Evolutionary conservation across 2,797 vertebrate species (phyloP).

Genomic region (Myotis daubentonii): DNA sequence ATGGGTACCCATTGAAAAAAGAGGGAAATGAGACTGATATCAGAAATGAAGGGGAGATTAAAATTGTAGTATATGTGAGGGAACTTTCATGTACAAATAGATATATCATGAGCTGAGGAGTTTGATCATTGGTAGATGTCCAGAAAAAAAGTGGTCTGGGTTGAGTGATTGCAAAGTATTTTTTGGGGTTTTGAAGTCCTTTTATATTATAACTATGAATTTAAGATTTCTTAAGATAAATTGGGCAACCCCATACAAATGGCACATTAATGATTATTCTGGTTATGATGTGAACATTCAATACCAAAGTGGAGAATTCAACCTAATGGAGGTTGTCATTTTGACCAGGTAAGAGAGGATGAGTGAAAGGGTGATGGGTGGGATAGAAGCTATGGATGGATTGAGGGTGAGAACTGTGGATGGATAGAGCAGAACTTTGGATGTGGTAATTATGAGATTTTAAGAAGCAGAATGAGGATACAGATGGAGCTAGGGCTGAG

Average conservation of each 20-base stretch:
- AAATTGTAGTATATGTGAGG: neutral
- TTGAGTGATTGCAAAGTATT: neutral
- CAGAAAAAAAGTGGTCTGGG: neutral
- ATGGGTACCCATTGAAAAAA: neutral
- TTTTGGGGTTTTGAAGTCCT: neutral
- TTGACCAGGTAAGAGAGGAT: neutral
- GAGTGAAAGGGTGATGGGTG: neutral
- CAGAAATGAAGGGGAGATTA: neutral
- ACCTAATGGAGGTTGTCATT: neutral
- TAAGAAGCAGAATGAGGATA: neutral
- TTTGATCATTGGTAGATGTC: neutral
- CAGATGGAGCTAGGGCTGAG: neutral
- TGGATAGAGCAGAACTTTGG: neutral
- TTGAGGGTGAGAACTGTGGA: neutral
- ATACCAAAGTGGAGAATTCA: neutral
- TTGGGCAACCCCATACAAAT: neutral
- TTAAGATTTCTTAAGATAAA: constrained; percentile 16
- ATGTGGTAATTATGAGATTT: neutral
- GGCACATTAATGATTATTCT: neutral
- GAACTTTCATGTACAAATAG: neutral
- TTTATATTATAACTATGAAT: neutral
- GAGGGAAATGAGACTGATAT: neutral
- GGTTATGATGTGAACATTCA: neutral
- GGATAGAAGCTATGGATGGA: neutral
- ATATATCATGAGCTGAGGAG: neutral